Conservation (phyloP, 2,888 invertebrate species). For the Tenthredo livida region DNA sequence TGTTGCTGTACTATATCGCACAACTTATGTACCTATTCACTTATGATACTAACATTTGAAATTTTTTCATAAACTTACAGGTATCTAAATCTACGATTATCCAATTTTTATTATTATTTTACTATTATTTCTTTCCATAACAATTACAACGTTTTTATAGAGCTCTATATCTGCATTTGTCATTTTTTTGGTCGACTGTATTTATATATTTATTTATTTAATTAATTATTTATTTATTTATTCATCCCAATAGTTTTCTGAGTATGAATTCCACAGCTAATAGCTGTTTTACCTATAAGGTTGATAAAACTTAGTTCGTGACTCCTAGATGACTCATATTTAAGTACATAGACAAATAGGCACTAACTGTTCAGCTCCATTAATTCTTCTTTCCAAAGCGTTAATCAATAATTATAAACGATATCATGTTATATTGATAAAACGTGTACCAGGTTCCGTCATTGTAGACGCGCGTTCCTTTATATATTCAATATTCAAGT, state of each 20-base stretch:
- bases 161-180: no score
- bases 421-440: slow-evolving; percentile 20
- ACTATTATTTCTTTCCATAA: no score
- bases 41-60: no score
- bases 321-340: background rate
- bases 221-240: background rate
- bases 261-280: background rate
- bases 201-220: background rate
- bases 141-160: no score
- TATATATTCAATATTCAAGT: slow-evolving; percentile 11
- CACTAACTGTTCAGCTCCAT: background rate
- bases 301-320: background rate
- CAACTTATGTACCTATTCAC: no score
- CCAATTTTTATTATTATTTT: background rate
- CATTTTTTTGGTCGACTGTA: no score
- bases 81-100: background rate
- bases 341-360: background rate
- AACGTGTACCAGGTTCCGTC: slow-evolving; percentile 21
- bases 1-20: no score
- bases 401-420: slow-evolving; percentile 16
- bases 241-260: background rate
- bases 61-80: no score
- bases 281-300: background rate
- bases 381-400: background rate
- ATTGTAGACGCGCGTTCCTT: background rate